Conservation (phyloP, 2,888 invertebrate species). For the Lumbricus terrestris region DNA sequence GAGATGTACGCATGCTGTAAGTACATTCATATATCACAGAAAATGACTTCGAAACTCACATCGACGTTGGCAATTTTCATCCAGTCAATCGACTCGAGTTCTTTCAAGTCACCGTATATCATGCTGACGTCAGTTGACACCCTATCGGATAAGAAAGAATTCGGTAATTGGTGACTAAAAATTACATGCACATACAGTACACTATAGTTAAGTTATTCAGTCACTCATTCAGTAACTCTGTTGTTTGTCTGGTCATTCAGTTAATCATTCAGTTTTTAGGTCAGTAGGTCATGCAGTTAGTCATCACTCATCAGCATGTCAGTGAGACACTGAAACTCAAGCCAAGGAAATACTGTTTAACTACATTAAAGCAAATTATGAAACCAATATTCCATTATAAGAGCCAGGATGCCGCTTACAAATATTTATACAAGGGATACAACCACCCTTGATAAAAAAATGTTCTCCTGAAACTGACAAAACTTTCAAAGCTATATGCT, state of each 20-base stretch:
- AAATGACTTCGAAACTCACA: slow-evolving; percentile 24
- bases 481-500: too few species aligned
- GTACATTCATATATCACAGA: neutral
- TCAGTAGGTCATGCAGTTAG: neutral
- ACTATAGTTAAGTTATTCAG: neutral
- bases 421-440: too few species aligned
- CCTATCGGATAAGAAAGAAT: neutral
- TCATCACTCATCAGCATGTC: neutral
- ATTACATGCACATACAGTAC: neutral
- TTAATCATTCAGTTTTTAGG: too few species aligned
- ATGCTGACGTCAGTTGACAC: neutral
- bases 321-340: neutral
- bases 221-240: neutral
- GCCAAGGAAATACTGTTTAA: neutral
- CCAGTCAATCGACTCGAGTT: slow-evolving; percentile 35
- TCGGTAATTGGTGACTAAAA: neutral
- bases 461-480: too few species aligned
- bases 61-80: slow-evolving; percentile 34
- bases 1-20: neutral
- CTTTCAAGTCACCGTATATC: slow-evolving; percentile 20
- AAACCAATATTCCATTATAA: too few species aligned
- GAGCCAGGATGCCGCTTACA: too few species aligned
- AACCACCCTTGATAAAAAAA: too few species aligned
- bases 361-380: neutral
- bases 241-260: neutral